These are phyloP conservation scores for Clostera curtula DNA, from an alignment of 2,888 invertebrate genomes.

Conservation along the genomic window DNA sequence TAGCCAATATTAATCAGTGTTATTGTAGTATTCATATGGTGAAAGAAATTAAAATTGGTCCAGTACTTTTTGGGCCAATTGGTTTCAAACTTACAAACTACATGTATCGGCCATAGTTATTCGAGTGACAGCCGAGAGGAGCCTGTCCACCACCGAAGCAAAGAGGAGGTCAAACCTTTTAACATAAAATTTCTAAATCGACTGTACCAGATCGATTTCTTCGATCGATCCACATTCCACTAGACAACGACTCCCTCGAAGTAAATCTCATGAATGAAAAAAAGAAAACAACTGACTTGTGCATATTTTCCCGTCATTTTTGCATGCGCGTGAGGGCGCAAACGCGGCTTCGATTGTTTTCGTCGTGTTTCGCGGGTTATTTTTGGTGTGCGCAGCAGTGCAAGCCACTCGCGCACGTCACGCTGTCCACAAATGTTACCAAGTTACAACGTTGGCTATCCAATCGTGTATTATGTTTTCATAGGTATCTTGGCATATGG, in stretches of 20 bases:
- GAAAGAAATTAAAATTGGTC: no score
- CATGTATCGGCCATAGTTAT: no score
- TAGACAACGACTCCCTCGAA: background rate
- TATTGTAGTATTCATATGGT: no score
- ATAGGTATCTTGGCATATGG: no score
- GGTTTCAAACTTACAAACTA: no score
- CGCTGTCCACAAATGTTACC: slow-evolving; percentile 47
- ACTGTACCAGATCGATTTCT: no score
- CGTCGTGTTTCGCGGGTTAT: slow-evolving; percentile 71
- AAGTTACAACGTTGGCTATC: slow-evolving; percentile 39
- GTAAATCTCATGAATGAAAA: slow-evolving; percentile 6
- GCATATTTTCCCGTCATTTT: slow-evolving; percentile 65
- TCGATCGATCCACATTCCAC: background rate
- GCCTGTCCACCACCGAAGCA: no score
- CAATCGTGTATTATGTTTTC: slow-evolving; percentile 28
- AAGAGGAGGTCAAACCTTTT: no score
- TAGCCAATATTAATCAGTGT: no score
- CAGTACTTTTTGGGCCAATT: no score
- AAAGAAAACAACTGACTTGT: slow-evolving; percentile 23
- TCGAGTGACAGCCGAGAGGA: no score
- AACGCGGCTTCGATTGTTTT: slow-evolving; percentile 67
- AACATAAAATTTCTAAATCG: no score
- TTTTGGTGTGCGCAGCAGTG: slow-evolving; percentile 58
- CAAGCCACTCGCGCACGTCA: slow-evolving; percentile 57
- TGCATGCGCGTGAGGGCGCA: slow-evolving; percentile 55